Evolutionary conservation across 2,113 vertebrate species (phyloP).

Genomic region (Hemichromis elongatus): DNA sequence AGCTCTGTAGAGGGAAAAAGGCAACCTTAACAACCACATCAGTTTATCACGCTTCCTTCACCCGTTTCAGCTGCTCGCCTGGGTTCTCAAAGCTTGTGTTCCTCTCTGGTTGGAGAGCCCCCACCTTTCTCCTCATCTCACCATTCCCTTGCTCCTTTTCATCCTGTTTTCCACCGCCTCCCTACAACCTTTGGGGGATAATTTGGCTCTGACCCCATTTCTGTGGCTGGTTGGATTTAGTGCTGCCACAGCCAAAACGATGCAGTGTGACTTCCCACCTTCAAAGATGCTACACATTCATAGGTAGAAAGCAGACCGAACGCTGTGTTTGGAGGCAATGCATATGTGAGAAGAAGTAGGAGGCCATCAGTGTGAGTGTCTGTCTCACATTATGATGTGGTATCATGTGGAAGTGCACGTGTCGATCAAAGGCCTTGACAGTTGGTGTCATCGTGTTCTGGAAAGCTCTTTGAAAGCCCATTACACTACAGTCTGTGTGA

Average conservation of each 20-base stretch:
- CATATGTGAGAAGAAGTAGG: not conserved
- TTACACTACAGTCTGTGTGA: conserved; percentile 30
- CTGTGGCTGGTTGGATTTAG: conserved; percentile 18
- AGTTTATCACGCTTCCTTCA: not conserved
- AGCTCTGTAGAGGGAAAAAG: not conserved
- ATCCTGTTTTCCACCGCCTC: conserved; percentile 10
- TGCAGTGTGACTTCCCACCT: conserved; percentile 4
- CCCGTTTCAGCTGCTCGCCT: not conserved
- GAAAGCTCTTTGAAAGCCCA: conserved; percentile 38
- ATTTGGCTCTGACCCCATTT: conserved; percentile 59
- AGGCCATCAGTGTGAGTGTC: not conserved
- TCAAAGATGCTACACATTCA: conserved; percentile 40
- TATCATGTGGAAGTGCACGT: not conserved
- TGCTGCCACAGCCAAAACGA: not conserved
- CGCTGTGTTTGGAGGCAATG: not conserved
- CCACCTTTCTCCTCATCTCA: not conserved
- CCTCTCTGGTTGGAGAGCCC: not conserved
- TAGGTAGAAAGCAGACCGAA: not conserved
- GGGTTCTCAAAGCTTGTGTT: not conserved
- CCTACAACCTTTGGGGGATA: conserved; percentile 36
- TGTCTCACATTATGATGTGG: not conserved
- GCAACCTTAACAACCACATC: not conserved
- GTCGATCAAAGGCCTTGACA: conserved; percentile 8
- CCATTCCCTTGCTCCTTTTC: not conserved
- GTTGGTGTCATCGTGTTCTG: conserved; percentile 8